Evolutionary conservation across 2,113 vertebrate genomes (phyloP), one percentile per base, ranked within the genome.

Genomic region (Neodon shergylaensis): DNA sequence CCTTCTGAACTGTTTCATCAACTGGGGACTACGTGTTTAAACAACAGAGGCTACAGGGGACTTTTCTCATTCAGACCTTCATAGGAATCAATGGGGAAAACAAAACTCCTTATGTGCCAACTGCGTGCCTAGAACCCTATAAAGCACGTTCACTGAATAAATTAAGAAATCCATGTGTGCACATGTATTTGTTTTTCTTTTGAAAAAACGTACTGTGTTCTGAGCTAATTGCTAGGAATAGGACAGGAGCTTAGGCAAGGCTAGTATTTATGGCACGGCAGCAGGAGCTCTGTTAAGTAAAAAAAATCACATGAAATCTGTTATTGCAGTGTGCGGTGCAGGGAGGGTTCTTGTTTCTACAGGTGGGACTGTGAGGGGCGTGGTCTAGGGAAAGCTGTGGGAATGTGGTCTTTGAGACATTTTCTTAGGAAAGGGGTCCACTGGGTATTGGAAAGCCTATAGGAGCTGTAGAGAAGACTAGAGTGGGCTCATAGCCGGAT

Each of bases 381-480:
- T 39, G 7, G 31, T 44, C 10, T 12, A 22, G 84, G 54, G 58
- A 47, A 84, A 84, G 61, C 7, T 3, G 44, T 2, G 3, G 14
- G 24, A 66, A 61, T 10, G 86, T 24, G 65, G 39, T 7, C 5
- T 7, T 86, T 44, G 63, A 88, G 74, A 86, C n/a, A 0, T 44
- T 49, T 76, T 78, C 9, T 0, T 8, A 19, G 2, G 49, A 44
- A 49, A 88, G 11, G 24, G 47, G 21, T 76, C 44, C 3, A 54
- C 54, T 42, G 19, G 52, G 94, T 24, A 0, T 2, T 21, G 4
- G 42, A n/a, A 44, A 63, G 68, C 28, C 76, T n/a, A 12, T 17
- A 13, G 52, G 33, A 31, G 49, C 16, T 0, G 0, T 4, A 26
- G 31, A 68, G 26, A 26, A 39, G 42, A 77, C 1, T 0, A 0